Evolutionary conservation across 2,113 vertebrate species (phyloP), one percentile per base, ranked within the genome.

Genomic region (Pollimyrus isidori): DNA sequence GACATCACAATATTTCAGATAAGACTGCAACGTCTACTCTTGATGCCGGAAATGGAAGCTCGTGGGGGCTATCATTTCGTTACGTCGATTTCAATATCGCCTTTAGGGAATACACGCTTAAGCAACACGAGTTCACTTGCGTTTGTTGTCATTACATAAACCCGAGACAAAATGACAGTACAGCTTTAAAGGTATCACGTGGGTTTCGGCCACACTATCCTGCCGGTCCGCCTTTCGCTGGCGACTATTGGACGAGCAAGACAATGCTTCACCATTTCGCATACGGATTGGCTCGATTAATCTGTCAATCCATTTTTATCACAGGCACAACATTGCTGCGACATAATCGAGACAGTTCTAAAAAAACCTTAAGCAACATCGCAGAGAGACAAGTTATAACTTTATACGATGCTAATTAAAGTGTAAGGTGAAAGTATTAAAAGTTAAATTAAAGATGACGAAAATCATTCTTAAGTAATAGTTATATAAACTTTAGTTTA

Each of bases 281-380:
- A 73, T 92, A 46, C 48, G 88, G 94, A 95, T 95, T 95, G 95
- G 95, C 82, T 89, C 3, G 86, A 88, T 49, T 53, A 73, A 35
- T 56, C 91, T 94, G 94, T 93, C 95, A 93, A 89, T 95, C 89
- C 92, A 93, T 91, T 95, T 95, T 96, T 94, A 91, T 92, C 90
- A 89, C 92, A 91, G 93, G 90, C 92, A 94, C 93, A 95, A 94
- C 94, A 94, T 89, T 91, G 92, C 95, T 95, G 94, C 95, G 94
- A 96, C 95, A 95, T 80, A 93, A 94, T 89, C 94, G 42, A 93
- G 46, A 92, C 91, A 91, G 91, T 90, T 92, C 87, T 21, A 10
- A 87, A 83, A 35, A 89, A n/a, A 49, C 91, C 46, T 49, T 88
- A 82, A 88, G 86, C 89, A 7, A 53, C 65, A 58, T 62, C 17